Evolutionary conservation across 2,113 vertebrate species (phyloP), one percentile per base, ranked within the genome.

Genomic region (Varanus salvator): DNA sequence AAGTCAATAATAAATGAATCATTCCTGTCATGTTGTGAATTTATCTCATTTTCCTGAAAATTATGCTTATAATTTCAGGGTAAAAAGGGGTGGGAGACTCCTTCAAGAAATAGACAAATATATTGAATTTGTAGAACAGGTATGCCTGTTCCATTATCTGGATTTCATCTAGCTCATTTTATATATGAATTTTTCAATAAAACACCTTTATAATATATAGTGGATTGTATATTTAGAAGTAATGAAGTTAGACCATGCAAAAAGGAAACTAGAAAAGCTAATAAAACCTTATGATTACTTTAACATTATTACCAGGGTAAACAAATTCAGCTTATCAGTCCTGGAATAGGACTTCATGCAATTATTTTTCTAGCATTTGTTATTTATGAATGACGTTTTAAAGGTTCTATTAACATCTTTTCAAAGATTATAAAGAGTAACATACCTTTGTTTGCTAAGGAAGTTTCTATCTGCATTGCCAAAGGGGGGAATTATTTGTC

Each of bases 321-420:
- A 93, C 82, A 87, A 91, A 1, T 1, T 92, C 44, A 87, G 23
- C 76, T 89, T 94, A 91, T 88, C 92, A 57, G 64, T 85, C 93
- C 76, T 85, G 12, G 76, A 95, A 89, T 31, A 91, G 64, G 69
- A 72, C 74, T 86, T 31, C 52, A 38, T 71, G 44, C 27, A 87
- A 74, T 91, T 92, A 82, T 91, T 80, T 95, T 94, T n/a, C 50
- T 80, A 92, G 90, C 60, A 90, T 90, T 90, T 89, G n/a, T 50
- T 89, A 93, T 84, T 50, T 2, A 91, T 84, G 68, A 90, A 77
- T 90, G 0, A 66, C 86, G 81, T 48, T 87, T 90, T 69, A 80
- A 27, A 3, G 5, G 66, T 89, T 89, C 72, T 88, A 84, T 76
- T 90, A 92, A 57, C 83, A 72, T 19, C 29, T 80, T 78, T 85